phyloP scores from a whole-genome alignment of 1,140 invertebrate species.

The Ceratina calcarata region DNA sequence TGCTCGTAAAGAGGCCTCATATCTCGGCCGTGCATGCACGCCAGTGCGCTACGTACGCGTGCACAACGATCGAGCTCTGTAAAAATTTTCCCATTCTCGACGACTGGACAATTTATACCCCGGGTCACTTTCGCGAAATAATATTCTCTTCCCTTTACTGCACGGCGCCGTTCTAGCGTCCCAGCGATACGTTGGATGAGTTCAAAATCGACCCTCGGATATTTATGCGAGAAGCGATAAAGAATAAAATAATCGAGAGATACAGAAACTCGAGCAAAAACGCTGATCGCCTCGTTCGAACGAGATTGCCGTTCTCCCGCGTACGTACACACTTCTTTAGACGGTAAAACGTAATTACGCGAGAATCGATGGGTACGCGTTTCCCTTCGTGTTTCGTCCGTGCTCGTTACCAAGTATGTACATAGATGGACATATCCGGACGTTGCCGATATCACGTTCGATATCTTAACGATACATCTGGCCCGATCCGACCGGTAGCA shows the following conservation, averaged over 20 bases:
- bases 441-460: constrained; percentile 66
- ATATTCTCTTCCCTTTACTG: constrained; percentile 10
- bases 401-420: constrained; percentile 61
- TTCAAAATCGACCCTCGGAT: not conserved
- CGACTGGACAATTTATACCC: constrained; percentile 51
- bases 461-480: constrained; percentile 76
- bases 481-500: constrained; percentile 52
- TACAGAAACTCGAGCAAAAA: not conserved
- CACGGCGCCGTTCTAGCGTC: not conserved
- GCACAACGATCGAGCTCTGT: constrained; percentile 55
- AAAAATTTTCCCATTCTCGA: constrained; percentile 56
- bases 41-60: constrained; percentile 34
- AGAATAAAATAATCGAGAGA: too few relatives aligned
- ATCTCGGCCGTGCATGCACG: constrained; percentile 69
- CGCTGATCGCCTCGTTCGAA: not conserved
- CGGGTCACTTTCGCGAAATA: constrained; percentile 28
- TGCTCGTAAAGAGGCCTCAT: constrained; percentile 78
- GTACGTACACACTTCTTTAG: too few relatives aligned
- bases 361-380: constrained; percentile 24
- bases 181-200: not conserved
- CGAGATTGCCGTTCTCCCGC: not conserved
- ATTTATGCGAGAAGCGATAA: too few relatives aligned
- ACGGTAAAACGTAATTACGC: too few relatives aligned
- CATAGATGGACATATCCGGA: constrained; percentile 45
- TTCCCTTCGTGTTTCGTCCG: constrained; percentile 33